Conservation (phyloP, 1,140 invertebrate genomes). For the Drosophila guanche region DNA sequence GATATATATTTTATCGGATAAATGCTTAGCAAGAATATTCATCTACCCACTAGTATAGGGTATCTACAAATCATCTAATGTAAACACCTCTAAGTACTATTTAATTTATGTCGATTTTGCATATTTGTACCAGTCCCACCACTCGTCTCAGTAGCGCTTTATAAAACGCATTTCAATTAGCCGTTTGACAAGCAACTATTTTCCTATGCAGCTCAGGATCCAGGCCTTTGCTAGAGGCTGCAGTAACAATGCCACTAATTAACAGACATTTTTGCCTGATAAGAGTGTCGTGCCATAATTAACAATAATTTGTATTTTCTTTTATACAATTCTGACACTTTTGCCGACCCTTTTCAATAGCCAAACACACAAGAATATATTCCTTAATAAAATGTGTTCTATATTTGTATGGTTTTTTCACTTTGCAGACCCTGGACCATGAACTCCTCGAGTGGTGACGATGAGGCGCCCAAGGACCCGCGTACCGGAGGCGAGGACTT, state of each 20-base stretch:
- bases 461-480: conserved; percentile 92
- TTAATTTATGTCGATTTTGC: conserved; percentile 47
- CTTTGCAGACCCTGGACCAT: conserved; percentile 86
- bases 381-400: conserved; percentile 17
- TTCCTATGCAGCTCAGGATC: conserved; percentile 14
- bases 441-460: conserved; percentile 87
- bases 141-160: conserved; percentile 2
- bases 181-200: conserved; percentile 17
- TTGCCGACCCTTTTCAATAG: conserved; percentile 1
- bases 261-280: background rate
- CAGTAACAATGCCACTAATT: background rate
- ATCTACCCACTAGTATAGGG: background rate
- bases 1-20: too few relatives aligned
- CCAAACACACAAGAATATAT: too few relatives aligned
- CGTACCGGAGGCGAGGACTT: conserved; percentile 88
- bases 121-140: too few relatives aligned
- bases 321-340: background rate
- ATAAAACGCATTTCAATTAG: conserved; percentile 53
- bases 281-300: background rate
- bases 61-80: background rate
- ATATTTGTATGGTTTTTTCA: conserved; percentile 1
- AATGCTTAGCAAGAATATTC: too few relatives aligned
- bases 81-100: background rate
- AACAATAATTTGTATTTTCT: background rate
- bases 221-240: background rate